Evolutionary conservation across 2,113 vertebrate genomes (phyloP), one percentile per base, ranked within the genome.

Genomic region (Gila orcuttii): DNA sequence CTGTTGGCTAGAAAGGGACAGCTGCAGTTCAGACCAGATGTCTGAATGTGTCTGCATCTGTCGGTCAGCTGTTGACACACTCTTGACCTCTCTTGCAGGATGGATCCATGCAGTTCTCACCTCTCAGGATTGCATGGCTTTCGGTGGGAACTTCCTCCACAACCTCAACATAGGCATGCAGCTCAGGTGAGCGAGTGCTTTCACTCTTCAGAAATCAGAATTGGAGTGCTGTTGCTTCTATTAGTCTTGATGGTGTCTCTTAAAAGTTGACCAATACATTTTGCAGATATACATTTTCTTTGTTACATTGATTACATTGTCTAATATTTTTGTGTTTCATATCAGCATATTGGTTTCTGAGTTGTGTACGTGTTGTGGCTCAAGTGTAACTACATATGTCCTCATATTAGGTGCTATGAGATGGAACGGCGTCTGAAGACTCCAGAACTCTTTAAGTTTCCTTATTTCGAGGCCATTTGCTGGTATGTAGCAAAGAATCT

Each of bases 141-240:
- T 99, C 81, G 98, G 98, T 91, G 98, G 98, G 85, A 99, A 99
- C 93, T 99, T 99, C 94, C 96, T 99, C 92, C 98, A 99, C 94
- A 99, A 99, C 94, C 98, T 99, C 89, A 99, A 99, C 90, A 99
- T 99, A 92, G 96, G 96, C 96, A 99, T 99, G 98, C 98, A 99
- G 95, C 97, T 99, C 97, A 99, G 98, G 98, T 99, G 88, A 87
- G 94, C 90, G 74, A 52, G 21, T 23, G 17, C 36, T 36, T 21
- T 36, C 4, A 15, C 6, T 39, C 15, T 52, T 57, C 25, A 52
- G 12, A 52, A 52, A 55, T 55, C 2, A 19, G 74, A 52, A 55
- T 10, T 10, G 3, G 28, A 28, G 13, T 77, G 42, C 39, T 71
- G 36, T 11, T 33, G 36, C 68, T 71, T 71, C 39, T 73, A 21